A percentile compares a stretch with the other conserved stretches of the same genome.
These are phyloP conservation scores for Bacillus rossius DNA, from an alignment of 1,140 invertebrate genomes.

Conservation along the genomic window DNA sequence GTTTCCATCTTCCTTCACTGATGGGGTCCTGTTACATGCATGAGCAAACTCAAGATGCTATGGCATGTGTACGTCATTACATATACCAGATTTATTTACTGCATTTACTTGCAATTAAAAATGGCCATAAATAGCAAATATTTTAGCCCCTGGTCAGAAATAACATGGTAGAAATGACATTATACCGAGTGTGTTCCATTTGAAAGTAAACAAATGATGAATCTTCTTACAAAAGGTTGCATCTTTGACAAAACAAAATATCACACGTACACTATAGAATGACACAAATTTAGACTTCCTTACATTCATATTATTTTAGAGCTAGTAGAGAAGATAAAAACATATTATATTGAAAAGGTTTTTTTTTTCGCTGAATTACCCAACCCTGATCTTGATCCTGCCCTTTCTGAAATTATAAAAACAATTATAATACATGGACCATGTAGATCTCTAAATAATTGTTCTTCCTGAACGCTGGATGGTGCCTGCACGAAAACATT, in stretches of 20 bases:
- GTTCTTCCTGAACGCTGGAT: constrained; percentile 11
- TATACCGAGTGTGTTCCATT: no score
- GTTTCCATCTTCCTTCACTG: constrained; percentile 42
- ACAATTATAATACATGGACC: constrained; percentile 47
- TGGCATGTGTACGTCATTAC: constrained; percentile 35
- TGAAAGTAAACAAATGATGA: no score
- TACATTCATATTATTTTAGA: constrained; percentile 44
- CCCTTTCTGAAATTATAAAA: constrained; percentile 36
- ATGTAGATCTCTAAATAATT: constrained; percentile 31
- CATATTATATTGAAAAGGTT: constrained; percentile 34
- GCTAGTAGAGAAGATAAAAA: constrained; percentile 33
- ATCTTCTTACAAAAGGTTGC: no score
- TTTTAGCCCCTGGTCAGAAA: no score
- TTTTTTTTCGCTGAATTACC: constrained; percentile 41
- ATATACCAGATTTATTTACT: constrained; percentile 24
- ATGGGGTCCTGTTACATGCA: constrained; percentile 40
- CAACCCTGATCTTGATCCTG: constrained; percentile 30
- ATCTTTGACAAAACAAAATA: constrained; percentile 32
- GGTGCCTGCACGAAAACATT: constrained; percentile 9
- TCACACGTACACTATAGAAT: constrained; percentile 36
- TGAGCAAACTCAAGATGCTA: constrained; percentile 19
- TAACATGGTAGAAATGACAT: no score
- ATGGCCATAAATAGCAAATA: not conserved
- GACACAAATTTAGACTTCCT: constrained; percentile 46
- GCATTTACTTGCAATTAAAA: not conserved